A percentile compares a stretch with the other conserved stretches of the same genome.
phyloP scores from a whole-genome alignment of 2,888 invertebrate species.

The Agriotes lineatus region DNA sequence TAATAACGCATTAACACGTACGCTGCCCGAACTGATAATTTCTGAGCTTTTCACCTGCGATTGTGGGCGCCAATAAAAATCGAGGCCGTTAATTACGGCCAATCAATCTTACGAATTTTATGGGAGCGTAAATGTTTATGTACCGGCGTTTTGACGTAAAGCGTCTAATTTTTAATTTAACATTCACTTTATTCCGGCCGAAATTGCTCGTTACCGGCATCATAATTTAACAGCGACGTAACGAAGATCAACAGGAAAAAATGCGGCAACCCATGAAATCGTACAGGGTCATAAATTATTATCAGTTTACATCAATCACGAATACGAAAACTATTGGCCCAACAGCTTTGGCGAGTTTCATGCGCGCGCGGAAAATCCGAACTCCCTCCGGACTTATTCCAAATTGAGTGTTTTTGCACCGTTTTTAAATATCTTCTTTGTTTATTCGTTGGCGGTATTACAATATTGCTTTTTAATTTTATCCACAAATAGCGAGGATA shows the following conservation, averaged over 20 bases:
- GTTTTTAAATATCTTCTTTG: too few relatives aligned
- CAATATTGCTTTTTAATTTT: too few relatives aligned
- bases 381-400: too few relatives aligned
- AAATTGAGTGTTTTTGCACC: too few relatives aligned
- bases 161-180: constrained; percentile 7
- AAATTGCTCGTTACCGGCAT: background rate
- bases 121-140: constrained; percentile 7
- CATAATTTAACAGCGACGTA: constrained; percentile 5
- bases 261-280: background rate
- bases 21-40: background rate
- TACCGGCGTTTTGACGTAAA: constrained; percentile 8
- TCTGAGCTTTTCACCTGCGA: background rate
- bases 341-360: too few relatives aligned
- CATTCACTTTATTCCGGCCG: constrained; percentile 1
- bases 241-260: constrained; percentile 2
- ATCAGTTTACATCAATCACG: too few relatives aligned
- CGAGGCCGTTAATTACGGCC: background rate
- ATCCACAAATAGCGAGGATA: too few relatives aligned
- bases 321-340: too few relatives aligned
- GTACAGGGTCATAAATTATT: constrained; percentile 1
- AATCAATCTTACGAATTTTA: constrained; percentile 9
- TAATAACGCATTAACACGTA: background rate
- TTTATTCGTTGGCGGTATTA: too few relatives aligned
- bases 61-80: background rate
- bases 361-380: too few relatives aligned